These are phyloP conservation scores for Mormoops blainvillei DNA, from an alignment of 2,113 vertebrate species.

Conservation along the genomic window DNA sequence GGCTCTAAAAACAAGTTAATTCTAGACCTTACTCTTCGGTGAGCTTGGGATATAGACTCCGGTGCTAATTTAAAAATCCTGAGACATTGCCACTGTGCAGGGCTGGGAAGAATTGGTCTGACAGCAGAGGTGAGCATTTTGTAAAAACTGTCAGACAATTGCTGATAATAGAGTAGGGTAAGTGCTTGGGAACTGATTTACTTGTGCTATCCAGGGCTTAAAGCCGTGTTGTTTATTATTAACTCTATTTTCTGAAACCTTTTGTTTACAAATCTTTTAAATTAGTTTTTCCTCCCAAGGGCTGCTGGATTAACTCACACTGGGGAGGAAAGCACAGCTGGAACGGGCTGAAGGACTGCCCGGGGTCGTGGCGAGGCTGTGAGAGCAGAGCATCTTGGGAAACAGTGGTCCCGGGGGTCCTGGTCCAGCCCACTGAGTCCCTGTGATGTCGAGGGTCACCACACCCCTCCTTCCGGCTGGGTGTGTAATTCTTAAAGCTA, in stretches of 20 bases:
- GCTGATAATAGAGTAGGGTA: background rate
- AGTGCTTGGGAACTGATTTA: background rate
- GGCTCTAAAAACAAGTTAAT: background rate
- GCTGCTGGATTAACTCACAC: slow-evolving; percentile 43
- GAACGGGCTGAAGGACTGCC: background rate
- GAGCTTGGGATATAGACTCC: background rate
- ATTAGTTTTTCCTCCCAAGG: slow-evolving; percentile 49
- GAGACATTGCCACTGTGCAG: background rate
- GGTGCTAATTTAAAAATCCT: background rate
- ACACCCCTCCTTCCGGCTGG: background rate
- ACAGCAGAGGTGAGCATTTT: background rate
- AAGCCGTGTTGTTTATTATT: slow-evolving; percentile 35
- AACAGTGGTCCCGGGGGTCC: background rate
- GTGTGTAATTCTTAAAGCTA: background rate
- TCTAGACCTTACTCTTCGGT: background rate
- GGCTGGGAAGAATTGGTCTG: background rate
- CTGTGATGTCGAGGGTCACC: background rate
- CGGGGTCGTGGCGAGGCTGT: background rate
- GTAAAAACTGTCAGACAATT: background rate
- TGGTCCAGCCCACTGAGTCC: background rate
- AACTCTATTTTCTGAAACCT: slow-evolving; percentile 6
- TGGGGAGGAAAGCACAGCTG: background rate
- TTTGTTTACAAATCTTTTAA: slow-evolving; percentile 59
- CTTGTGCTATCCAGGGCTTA: background rate
- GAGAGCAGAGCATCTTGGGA: background rate